Evolutionary conservation across 2,113 vertebrate genomes (phyloP).

Genomic region (Charina bottae): DNA sequence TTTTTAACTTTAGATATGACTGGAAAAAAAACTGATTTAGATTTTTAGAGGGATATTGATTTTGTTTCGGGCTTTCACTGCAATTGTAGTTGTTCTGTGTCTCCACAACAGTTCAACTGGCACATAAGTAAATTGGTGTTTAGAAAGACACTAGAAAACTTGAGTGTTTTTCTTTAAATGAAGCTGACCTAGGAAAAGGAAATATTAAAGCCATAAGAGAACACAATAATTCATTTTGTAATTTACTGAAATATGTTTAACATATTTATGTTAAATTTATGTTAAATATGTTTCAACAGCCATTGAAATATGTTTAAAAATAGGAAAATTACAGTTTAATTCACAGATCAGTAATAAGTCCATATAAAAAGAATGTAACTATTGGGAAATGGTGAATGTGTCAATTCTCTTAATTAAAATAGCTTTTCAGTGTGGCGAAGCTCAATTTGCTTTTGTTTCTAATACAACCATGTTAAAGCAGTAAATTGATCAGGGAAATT

Average conservation of each 20-base stretch:
- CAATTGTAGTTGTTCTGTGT: not conserved
- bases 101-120: not conserved
- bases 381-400: not conserved
- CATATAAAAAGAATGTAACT: constrained; percentile 10
- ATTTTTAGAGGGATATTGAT: not conserved
- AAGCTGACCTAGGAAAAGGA: not conserved
- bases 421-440: constrained; percentile 18
- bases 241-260: constrained; percentile 43
- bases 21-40: not conserved
- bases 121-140: not conserved
- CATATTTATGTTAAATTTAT: no score
- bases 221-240: not conserved
- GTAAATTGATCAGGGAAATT: not conserved
- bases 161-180: not conserved
- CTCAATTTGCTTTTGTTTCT: not conserved
- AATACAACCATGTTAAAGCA: not conserved
- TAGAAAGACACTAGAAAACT: not conserved
- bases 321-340: constrained; percentile 38
- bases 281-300: no score
- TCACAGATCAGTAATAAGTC: constrained; percentile 41
- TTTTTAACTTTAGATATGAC: not conserved
- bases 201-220: not conserved
- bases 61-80: not conserved
- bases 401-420: constrained; percentile 20
- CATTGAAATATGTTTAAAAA: constrained; percentile 41